Conservation (phyloP, 2,797 vertebrate genomes). For the Sus cebifrons region DNA sequence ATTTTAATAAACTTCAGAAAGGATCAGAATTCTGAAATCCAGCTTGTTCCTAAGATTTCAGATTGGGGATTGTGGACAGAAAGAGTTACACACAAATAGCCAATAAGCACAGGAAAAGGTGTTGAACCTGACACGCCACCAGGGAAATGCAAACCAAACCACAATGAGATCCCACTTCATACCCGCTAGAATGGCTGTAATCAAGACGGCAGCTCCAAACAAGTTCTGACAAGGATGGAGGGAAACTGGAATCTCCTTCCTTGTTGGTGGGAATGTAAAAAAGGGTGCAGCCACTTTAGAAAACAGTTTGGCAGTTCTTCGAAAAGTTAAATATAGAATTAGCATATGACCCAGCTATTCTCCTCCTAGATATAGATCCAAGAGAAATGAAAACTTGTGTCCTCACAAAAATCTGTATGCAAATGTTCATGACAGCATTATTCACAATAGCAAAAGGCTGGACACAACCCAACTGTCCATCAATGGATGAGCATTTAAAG, state of each 20-base stretch:
- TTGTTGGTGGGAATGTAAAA: background rate
- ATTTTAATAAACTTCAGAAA: background rate
- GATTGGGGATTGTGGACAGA: background rate
- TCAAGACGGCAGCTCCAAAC: background rate
- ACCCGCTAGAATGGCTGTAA: background rate
- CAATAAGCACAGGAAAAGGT: background rate
- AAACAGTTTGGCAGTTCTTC: slow-evolving; percentile 27
- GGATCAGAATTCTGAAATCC: background rate
- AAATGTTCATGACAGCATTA: background rate
- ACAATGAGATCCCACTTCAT: background rate
- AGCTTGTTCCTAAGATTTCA: background rate
- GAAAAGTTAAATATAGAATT: slow-evolving; percentile 40
- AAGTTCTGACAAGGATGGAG: background rate
- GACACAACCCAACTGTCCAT: background rate
- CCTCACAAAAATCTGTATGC: background rate
- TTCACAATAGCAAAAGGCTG: background rate
- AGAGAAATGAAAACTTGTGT: slow-evolving; percentile 8
- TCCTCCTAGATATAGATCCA: background rate
- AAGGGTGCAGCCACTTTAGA: slow-evolving; percentile 10
- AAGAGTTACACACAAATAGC: background rate
- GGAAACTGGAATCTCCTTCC: background rate
- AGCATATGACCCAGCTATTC: background rate
- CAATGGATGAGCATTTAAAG: background rate
- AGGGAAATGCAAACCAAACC: background rate
- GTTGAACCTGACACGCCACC: background rate